phyloP scores from a whole-genome alignment of 2,888 invertebrate genomes.

The Hirtodrosophila cameraria region DNA sequence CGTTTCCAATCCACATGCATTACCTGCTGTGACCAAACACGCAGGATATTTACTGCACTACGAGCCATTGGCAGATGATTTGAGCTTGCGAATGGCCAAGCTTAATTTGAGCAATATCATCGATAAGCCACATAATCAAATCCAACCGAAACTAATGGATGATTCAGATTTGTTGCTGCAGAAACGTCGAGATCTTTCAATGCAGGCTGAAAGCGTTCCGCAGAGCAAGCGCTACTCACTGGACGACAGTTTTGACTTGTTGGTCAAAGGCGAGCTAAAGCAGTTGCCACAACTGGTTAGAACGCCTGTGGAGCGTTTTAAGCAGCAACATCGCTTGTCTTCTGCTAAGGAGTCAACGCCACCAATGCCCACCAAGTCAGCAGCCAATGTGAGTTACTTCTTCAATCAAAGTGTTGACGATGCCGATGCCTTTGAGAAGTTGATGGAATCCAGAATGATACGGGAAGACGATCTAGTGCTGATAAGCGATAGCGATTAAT shows the following conservation, averaged over 20 bases:
- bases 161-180: conserved; percentile 67
- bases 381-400: conserved; percentile 85
- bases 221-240: conserved; percentile 62
- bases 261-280: conserved; percentile 57
- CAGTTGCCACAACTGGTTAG: conserved; percentile 23
- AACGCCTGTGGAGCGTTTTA: conserved; percentile 75
- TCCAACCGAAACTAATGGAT: conserved; percentile 36
- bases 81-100: conserved; percentile 55
- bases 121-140: conserved; percentile 10
- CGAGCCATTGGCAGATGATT: conserved; percentile 58
- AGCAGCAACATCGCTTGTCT: conserved; percentile 50
- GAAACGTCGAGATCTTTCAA: conserved; percentile 62
- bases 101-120: conserved; percentile 30
- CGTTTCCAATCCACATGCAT: conserved; percentile 64
- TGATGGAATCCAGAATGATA: conserved; percentile 84
- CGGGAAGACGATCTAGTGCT: conserved; percentile 36
- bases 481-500: conserved; percentile 63
- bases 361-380: neutral
- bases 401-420: conserved; percentile 84
- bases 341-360: neutral
- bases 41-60: conserved; percentile 75
- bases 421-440: conserved; percentile 87
- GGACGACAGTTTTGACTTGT: conserved; percentile 79
- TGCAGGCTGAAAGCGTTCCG: conserved; percentile 21
- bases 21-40: conserved; percentile 59